Conservation (phyloP, 2,113 vertebrate genomes). For the Jaculus jaculus region DNA sequence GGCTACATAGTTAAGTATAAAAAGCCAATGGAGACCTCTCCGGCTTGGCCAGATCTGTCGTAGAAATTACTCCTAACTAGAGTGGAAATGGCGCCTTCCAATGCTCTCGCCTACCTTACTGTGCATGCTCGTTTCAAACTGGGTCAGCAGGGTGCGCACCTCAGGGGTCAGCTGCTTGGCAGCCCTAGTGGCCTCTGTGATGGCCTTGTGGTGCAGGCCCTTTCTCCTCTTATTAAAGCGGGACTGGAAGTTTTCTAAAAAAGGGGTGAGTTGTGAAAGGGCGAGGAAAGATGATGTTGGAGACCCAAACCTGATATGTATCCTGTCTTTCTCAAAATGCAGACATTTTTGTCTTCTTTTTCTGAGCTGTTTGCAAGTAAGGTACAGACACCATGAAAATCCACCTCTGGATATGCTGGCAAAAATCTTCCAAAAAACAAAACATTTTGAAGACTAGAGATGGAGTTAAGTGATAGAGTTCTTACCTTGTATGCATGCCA, state of each 20-base stretch:
- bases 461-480: neutral
- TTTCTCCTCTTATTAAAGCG: conserved; percentile 99
- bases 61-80: conserved; percentile 76
- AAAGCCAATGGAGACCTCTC: conserved; percentile 80
- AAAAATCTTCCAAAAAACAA: neutral
- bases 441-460: neutral
- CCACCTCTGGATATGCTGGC: neutral
- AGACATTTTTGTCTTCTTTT: neutral
- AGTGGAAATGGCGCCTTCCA: conserved; percentile 79
- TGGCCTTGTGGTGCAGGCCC: conserved; percentile 97
- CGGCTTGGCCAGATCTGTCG: conserved; percentile 70
- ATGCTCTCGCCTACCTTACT: conserved; percentile 87
- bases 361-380: neutral
- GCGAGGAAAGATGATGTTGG: conserved; percentile 98
- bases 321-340: neutral
- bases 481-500: neutral
- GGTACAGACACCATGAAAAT: neutral
- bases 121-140: conserved; percentile 94
- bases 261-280: conserved; percentile 94
- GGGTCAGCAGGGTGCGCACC: conserved; percentile 96
- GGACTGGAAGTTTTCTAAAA: conserved; percentile 98
- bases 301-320: conserved; percentile 91
- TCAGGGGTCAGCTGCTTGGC: conserved; percentile 98
- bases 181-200: conserved; percentile 97
- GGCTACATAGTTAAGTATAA: conserved; percentile 71